Base-by-base conservation (phyloP, 2,888 invertebrate species). In the Proisotoma minuta region DNA sequence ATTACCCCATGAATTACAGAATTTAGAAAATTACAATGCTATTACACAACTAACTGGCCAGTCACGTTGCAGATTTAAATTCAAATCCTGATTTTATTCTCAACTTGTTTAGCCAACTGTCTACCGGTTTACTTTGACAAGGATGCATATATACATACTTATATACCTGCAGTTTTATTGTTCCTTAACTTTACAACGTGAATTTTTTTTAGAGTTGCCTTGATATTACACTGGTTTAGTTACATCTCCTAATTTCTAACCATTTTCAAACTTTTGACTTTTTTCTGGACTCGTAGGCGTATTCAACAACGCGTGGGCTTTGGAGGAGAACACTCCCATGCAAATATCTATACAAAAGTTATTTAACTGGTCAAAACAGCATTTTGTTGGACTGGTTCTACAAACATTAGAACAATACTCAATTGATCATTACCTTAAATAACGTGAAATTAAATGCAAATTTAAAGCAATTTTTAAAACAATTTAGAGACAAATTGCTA, bases 1-100 rank as follows among this genome's bases (percentile, higher is more conserved):
- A 39, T 10, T 22, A 34, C 12, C 3, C 54, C 34, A 39, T 54
- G 54, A 54, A 54, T 54, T 34, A 54, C 54, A 39, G 39, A 54
- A 39, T 54, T 54, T 54, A 39, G 54, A 34, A 54, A 54, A 54
- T 54, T 54, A 54, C 22, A 54, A 22, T 51, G 28, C 20, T 51
- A 20, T 20, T 27, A 26, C 4, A n/a, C 5, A 47, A 5, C 10
- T 5, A 10, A 47, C 8, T 20, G 18, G 18, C 47, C 50, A 24
- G 50, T 24, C 23, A 50, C 20, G 47, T 47, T 47, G 47, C 47
- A 47, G 47, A 47, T 12, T 34, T 34, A 34, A 34, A 34, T 34
- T 15, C 34, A 34, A 34, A 34, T 34, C 34, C 34, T 34, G 34
- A 10, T 10, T 34, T 34, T 34, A 34, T 15, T 8, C 15, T 34